Evolutionary conservation across 2,797 vertebrate genomes (phyloP).

Genomic region (Zenarchopterus dispar): DNA sequence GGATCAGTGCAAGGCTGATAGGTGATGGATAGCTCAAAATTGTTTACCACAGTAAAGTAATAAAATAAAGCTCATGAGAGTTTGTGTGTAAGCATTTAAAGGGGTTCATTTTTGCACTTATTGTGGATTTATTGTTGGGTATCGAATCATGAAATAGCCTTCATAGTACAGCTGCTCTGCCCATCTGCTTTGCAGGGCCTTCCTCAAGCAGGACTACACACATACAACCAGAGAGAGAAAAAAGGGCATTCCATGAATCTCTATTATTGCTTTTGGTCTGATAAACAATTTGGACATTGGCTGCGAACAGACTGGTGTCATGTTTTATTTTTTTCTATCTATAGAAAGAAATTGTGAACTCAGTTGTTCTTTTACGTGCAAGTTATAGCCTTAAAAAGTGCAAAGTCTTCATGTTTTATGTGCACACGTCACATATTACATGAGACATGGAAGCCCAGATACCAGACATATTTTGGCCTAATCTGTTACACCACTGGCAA

Average conservation of each 20-base stretch:
- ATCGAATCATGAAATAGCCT: conserved; percentile 71
- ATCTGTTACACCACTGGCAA: too few species aligned
- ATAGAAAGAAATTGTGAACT: not conserved
- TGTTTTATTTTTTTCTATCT: not conserved
- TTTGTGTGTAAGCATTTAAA: conserved; percentile 31
- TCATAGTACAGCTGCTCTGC: conserved; percentile 57
- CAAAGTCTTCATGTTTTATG: too few species aligned
- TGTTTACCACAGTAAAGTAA: conserved; percentile 39
- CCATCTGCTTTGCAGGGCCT: conserved; percentile 61
- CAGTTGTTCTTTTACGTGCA: too few species aligned
- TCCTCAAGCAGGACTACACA: conserved; percentile 2
- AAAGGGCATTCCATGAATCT: conserved; percentile 23
- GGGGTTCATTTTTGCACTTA: conserved; percentile 59
- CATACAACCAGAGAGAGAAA: conserved; percentile 2
- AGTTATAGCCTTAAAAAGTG: too few species aligned
- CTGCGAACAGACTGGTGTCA: conserved; percentile 11
- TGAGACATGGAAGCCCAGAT: too few species aligned
- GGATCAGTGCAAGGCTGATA: conserved; percentile 21
- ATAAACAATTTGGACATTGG: conserved; percentile 21
- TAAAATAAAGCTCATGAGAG: conserved; percentile 22
- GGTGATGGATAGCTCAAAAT: conserved; percentile 34
- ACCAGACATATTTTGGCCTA: too few species aligned
- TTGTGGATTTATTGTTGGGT: conserved; percentile 64
- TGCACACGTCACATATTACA: too few species aligned
- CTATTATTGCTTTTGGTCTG: conserved; percentile 19